phyloP scores from a whole-genome alignment of 2,888 invertebrate genomes.

The Dynastes hyllus region DNA sequence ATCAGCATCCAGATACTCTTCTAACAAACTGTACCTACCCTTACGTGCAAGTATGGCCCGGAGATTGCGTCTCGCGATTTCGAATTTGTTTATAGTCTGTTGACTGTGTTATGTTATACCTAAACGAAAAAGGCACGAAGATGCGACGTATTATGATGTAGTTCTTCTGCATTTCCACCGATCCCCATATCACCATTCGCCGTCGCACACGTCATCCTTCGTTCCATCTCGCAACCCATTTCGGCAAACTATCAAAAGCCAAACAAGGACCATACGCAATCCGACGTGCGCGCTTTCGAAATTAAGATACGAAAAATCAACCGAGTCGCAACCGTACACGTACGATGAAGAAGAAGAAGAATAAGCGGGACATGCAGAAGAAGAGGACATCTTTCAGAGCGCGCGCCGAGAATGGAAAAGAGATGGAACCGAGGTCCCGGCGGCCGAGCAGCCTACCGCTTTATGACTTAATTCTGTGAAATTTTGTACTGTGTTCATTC shows the following conservation, averaged over 20 bases:
- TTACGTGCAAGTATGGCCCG: conserved; percentile 62
- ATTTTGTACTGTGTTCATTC: conserved; percentile 42
- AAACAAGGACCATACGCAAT: not conserved
- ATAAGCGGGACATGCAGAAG: not conserved
- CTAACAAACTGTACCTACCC: conserved; percentile 14
- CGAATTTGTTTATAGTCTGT: conserved; percentile 69
- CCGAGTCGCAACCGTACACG: not conserved
- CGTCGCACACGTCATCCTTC: not conserved
- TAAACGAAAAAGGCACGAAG: conserved; percentile 39
- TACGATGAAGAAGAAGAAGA: not conserved
- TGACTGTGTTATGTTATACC: conserved; percentile 65
- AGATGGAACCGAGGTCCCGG: conserved; percentile 7
- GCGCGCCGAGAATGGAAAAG: conserved; percentile 2
- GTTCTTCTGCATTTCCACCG: conserved; percentile 28
- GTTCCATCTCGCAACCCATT: not conserved
- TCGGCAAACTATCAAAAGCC: not conserved
- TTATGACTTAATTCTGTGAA: conserved; percentile 46
- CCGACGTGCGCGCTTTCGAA: conserved; percentile 3
- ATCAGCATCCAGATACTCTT: not conserved
- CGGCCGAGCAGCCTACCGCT: conserved; percentile 24
- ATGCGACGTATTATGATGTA: conserved; percentile 44
- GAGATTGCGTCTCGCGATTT: conserved; percentile 60
- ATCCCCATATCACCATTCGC: not conserved
- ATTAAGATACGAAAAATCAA: conserved; percentile 22
- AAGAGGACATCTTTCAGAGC: not conserved